These are phyloP conservation scores for Portunus trituberculatus DNA, from an alignment of 1,140 invertebrate genomes.

Conservation along the genomic window DNA sequence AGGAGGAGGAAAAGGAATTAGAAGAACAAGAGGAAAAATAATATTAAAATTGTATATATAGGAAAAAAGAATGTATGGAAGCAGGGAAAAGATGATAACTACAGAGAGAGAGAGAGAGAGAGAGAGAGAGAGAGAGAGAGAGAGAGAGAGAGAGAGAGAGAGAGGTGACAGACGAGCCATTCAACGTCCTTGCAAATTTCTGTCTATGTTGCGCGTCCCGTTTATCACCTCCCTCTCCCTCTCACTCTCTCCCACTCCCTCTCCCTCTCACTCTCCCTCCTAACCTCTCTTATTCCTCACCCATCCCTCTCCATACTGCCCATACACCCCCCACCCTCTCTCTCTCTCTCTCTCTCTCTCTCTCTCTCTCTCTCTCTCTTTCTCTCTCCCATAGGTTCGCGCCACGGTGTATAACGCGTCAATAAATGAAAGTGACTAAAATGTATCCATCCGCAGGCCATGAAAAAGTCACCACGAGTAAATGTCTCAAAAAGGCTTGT, in stretches of 20 bases:
- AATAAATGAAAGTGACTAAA: neutral
- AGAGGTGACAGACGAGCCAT: neutral
- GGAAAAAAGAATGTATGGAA: too few species aligned
- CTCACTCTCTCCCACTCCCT: neutral
- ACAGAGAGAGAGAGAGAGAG: too few species aligned
- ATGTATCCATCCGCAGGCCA: neutral
- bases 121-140: too few species aligned
- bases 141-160: neutral
- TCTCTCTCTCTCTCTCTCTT: neutral
- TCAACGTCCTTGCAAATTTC: neutral
- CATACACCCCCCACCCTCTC: neutral
- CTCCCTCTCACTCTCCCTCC: neutral
- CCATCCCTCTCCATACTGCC: neutral
- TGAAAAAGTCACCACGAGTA: neutral
- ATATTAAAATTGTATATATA: too few species aligned
- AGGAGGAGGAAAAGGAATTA: too few species aligned
- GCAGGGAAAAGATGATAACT: too few species aligned
- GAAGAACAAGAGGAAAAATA: too few species aligned
- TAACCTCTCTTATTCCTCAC: neutral
- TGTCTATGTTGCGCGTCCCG: neutral
- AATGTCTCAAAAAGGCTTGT: too few species aligned
- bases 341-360: constrained; percentile 29
- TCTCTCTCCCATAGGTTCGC: neutral
- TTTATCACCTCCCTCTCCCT: neutral
- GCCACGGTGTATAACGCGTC: neutral